Base-by-base conservation (phyloP, 1,140 invertebrate species). In the Eurosta solidaginis region DNA sequence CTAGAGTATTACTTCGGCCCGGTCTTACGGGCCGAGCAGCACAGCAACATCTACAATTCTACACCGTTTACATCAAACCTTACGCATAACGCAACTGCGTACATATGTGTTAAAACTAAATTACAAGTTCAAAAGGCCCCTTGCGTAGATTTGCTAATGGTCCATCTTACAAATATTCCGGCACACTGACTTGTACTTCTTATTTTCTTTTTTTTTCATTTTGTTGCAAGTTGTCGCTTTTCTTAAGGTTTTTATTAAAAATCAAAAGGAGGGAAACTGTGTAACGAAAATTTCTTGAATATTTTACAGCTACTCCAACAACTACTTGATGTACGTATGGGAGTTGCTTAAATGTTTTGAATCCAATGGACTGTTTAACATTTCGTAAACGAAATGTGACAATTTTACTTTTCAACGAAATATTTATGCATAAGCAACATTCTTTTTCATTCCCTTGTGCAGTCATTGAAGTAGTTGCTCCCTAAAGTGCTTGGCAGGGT, bases 351-450 rank as follows among this genome's bases (percentile, higher is more conserved):
- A 68, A 68, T 68, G 59, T 10, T 68, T 68, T 27, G 36, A 36
- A 68, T 68, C 33, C 59, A 68, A 42, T 68, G 59, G 59, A 68
- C 59, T 68, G 59, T 68, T 68, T 68, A 68, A 68, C 59, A 68
- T 68, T 68, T 68, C 59, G 59, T 33, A 68, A 68, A 68, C 36
- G 59, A 68, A 33, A 68, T 40, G 59, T 68, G 59, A 68, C 59
- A 68, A 68, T 68, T 68, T 33, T 33, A 40, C 59, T 68, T 68
- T 68, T 68, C 59, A 40, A 36, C 59, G 59, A 29, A n/a, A 68
- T 33, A 68, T 68, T 68, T 68, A 68, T 68, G 59, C 59, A 68
- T n/a, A 68, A 40, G 27, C 59, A 40, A 6, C n/a, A 29, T 20
- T 40, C n/a, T 68, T 68, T 40, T n/a, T 68, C n/a, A 47, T 14